A percentile compares a stretch with the other conserved stretches of the same genome.
Conservation (phyloP, 2,113 vertebrate genomes). For the Dipodomys ordii region DNA sequence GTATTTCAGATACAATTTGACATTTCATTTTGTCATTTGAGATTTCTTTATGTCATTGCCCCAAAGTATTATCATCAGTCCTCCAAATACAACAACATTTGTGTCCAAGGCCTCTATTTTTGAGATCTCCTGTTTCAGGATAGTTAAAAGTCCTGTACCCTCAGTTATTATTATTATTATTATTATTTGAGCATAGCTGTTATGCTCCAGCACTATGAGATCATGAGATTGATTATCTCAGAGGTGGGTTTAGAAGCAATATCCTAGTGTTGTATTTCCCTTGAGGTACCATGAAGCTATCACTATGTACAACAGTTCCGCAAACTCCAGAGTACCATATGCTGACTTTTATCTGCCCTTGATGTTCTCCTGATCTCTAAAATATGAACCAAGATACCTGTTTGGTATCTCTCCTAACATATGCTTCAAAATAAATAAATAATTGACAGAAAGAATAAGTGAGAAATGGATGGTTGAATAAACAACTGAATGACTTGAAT, state of each 20-base stretch:
- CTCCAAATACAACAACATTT: background rate
- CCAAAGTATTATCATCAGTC: background rate
- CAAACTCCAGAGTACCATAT: background rate
- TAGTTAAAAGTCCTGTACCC: background rate
- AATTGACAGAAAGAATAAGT: background rate
- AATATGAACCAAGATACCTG: background rate
- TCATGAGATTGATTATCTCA: background rate
- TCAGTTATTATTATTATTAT: slow-evolving; percentile 40
- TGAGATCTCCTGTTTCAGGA: background rate
- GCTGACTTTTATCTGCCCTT: background rate
- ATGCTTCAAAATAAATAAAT: slow-evolving; percentile 35
- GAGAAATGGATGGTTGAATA: slow-evolving; percentile 41
- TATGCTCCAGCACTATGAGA: background rate
- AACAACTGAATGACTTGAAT: slow-evolving; percentile 21
- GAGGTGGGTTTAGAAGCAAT: slow-evolving; percentile 5
- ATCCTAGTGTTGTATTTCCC: background rate
- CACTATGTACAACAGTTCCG: background rate
- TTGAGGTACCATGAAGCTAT: background rate
- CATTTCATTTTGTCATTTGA: slow-evolving; percentile 10
- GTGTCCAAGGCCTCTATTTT: too few species aligned
- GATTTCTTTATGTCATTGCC: background rate
- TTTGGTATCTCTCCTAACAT: background rate
- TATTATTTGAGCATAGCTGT: background rate
- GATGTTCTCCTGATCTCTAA: background rate
- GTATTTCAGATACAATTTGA: background rate